Conservation (phyloP, 2,888 invertebrate species). For the Sisyra terminalis region DNA sequence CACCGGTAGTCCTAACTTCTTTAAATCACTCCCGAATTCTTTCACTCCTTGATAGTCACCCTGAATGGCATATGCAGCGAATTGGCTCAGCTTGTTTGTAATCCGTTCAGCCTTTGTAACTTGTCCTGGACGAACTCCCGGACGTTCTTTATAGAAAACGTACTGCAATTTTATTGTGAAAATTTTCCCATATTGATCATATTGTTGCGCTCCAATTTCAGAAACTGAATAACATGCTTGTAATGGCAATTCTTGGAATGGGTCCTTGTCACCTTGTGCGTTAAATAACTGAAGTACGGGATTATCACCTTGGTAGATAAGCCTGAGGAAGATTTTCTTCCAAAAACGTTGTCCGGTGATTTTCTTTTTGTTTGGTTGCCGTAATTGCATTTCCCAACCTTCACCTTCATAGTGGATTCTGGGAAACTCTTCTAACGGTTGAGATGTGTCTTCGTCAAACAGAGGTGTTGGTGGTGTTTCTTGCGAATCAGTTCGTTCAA, state of each 20-base stretch:
- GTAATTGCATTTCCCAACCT: constrained; percentile 92
- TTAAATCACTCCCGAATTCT: constrained; percentile 82
- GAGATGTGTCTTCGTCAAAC: constrained; percentile 85
- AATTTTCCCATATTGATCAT: constrained; percentile 97
- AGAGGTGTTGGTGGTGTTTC: constrained; percentile 86
- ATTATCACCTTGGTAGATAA: constrained; percentile 63
- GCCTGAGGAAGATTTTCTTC: constrained; percentile 87
- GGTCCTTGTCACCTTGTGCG: constrained; percentile 69
- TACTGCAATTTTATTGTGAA: constrained; percentile 95
- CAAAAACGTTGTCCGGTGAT: constrained; percentile 89
- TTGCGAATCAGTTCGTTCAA: constrained; percentile 40
- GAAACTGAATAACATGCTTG: constrained; percentile 93
- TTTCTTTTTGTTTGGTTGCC: constrained; percentile 94
- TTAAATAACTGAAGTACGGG: constrained; percentile 77
- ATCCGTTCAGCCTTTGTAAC: constrained; percentile 86
- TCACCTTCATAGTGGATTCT: constrained; percentile 57
- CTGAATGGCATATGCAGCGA: constrained; percentile 86
- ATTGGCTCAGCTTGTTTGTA: constrained; percentile 80
- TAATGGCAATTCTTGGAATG: constrained; percentile 87
- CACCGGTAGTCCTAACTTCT: constrained; percentile 85
- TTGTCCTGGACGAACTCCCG: constrained; percentile 89
- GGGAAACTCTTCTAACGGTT: constrained; percentile 84
- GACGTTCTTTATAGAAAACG: constrained; percentile 94
- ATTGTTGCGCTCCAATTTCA: constrained; percentile 90
- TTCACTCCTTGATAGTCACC: constrained; percentile 88